Percentiles rank a stretch among this genome's conserved stretches.
phyloP scores from a whole-genome alignment of 2,888 invertebrate genomes.

The Erpobdella octoculata region DNA sequence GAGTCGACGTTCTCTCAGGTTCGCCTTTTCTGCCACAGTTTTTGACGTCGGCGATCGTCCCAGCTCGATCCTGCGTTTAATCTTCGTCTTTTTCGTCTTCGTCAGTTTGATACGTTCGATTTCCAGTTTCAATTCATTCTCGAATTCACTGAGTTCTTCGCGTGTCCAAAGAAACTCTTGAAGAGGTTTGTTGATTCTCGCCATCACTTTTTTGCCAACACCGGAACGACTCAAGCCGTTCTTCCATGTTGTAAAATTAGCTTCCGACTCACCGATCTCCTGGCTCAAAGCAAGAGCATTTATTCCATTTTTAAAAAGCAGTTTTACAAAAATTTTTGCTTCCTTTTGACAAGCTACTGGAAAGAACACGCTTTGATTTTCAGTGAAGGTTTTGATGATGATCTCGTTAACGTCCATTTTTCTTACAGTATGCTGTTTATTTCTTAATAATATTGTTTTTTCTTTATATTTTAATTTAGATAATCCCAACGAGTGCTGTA shows the following conservation, averaged over 20 bases:
- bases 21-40: neutral
- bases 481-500: too few species aligned
- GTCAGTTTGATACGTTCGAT: conserved; percentile 12
- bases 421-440: too few species aligned
- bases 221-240: conserved; percentile 11
- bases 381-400: conserved; percentile 21
- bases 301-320: conserved; percentile 8
- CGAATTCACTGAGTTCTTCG: conserved; percentile 10
- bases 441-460: too few species aligned
- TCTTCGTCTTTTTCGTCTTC: neutral
- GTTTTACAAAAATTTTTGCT: conserved; percentile 17
- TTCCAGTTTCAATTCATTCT: conserved; percentile 10
- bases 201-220: conserved; percentile 19
- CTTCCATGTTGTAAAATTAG: conserved; percentile 20
- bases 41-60: conserved; percentile 5
- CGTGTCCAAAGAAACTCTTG: conserved; percentile 20
- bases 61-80: conserved; percentile 3
- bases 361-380: neutral
- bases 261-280: conserved; percentile 13
- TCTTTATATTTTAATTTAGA: too few species aligned
- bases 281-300: conserved; percentile 1
- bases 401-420: conserved; percentile 16
- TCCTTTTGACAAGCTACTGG: conserved; percentile 17
- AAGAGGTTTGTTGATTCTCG: conserved; percentile 25
- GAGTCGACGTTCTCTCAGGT: neutral